A percentile compares a stretch with the other conserved stretches of the same genome.
Conservation (phyloP, 2,797 vertebrate species). For the Cichlasoma orientale region DNA sequence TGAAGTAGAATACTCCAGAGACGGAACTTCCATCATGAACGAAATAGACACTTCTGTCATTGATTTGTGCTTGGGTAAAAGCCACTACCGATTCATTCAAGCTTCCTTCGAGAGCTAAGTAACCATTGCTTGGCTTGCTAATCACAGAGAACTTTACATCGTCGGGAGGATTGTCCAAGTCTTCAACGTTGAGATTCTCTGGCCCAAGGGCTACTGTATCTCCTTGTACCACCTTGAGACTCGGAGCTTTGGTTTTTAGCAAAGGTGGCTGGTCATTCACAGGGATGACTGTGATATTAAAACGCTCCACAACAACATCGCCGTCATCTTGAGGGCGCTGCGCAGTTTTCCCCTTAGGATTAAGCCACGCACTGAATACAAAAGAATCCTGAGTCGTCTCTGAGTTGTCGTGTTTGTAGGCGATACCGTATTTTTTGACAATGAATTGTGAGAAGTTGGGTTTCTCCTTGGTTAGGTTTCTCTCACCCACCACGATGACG, state of each 20-base stretch:
- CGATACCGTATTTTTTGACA: constrained; percentile 87
- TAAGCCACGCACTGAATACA: constrained; percentile 86
- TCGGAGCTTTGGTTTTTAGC: constrained; percentile 88
- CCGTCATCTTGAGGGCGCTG: constrained; percentile 73
- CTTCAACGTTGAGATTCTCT: constrained; percentile 86
- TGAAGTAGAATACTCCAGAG: constrained; percentile 92
- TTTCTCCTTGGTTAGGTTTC: constrained; percentile 88
- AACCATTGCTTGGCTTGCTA: constrained; percentile 88
- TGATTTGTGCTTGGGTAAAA: constrained; percentile 90
- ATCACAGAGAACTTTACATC: constrained; percentile 87
- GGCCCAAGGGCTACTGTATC: constrained; percentile 76
- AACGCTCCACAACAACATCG: constrained; percentile 83
- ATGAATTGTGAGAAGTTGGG: constrained; percentile 90
- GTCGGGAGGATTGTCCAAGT: constrained; percentile 85
- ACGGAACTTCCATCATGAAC: constrained; percentile 87
- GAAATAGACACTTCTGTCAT: constrained; percentile 84
- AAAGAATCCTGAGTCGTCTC: constrained; percentile 87
- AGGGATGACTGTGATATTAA: constrained; percentile 86
- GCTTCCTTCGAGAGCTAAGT: constrained; percentile 79
- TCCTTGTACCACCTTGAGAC: constrained; percentile 86
- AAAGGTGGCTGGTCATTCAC: constrained; percentile 89
- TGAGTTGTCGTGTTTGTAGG: constrained; percentile 88
- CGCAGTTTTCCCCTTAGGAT: constrained; percentile 83
- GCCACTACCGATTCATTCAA: constrained; percentile 76
- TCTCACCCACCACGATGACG: constrained; percentile 85